These are phyloP conservation scores for Pentamera pediparva DNA, from an alignment of 53 echinoderm and acorn worm genomes.

Conservation along the genomic window DNA sequence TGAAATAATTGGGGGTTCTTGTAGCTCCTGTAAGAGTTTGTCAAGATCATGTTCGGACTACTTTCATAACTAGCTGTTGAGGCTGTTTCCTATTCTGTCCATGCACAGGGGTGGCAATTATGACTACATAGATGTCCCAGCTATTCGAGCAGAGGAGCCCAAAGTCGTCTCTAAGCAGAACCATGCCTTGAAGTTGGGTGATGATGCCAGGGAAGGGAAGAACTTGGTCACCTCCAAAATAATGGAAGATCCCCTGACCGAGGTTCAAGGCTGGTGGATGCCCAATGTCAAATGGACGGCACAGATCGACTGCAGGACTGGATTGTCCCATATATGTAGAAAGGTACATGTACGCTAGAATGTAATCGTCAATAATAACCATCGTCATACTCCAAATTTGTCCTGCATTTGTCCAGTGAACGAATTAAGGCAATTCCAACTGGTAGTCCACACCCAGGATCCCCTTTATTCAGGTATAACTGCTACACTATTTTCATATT, in stretches of 20 bases:
- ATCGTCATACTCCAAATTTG: too few relatives aligned
- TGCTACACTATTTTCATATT: too few relatives aligned
- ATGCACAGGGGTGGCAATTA: slow-evolving; percentile 1
- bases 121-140: slow-evolving; percentile 17
- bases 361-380: too few relatives aligned
- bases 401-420: too few relatives aligned
- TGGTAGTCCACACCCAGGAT: too few relatives aligned
- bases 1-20: too few relatives aligned
- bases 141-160: not conserved
- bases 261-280: slow-evolving; percentile 87
- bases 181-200: slow-evolving; percentile 11
- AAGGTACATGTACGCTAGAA: slow-evolving; percentile 45
- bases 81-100: not conserved
- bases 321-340: slow-evolving; percentile 66
- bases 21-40: too few relatives aligned
- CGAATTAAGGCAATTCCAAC: too few relatives aligned
- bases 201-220: slow-evolving; percentile 27
- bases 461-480: too few relatives aligned
- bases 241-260: slow-evolving; percentile 36
- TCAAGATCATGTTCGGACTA: too few relatives aligned
- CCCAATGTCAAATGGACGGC: slow-evolving; percentile 80
- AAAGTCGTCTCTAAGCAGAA: not conserved
- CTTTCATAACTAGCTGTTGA: too few relatives aligned
- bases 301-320: slow-evolving; percentile 76
- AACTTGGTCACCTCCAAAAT: slow-evolving; percentile 49